Base-by-base conservation (phyloP, 1,140 invertebrate genomes). In the Cecropterus lyciades region DNA sequence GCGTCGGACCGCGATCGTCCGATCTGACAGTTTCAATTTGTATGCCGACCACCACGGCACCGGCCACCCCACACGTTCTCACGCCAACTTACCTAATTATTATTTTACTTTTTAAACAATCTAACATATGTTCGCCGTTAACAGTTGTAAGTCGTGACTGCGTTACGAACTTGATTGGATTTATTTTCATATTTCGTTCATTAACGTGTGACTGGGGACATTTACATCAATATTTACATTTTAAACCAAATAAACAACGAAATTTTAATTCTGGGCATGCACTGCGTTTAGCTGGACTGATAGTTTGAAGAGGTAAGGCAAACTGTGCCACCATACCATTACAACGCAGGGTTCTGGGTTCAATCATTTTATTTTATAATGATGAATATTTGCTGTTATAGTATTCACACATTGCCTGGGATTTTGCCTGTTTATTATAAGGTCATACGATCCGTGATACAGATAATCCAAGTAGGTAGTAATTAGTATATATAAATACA, bases 21-120 rank as follows among this genome's bases (percentile, higher is more conserved):
- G 76, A 85, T 84, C 82, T 84, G 84, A 84, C 84, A 84, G 74
- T 80, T 83, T 79, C 85, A 87, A 91, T 89, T 91, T 91, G 87
- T 91, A 91, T 91, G 85, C 88, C 80, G 75, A 71, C 77, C 80
- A 80, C 78, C 67, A 68, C 72, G 57, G 75, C 65, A 13, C 17
- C 56, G 82, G 67, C 87, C 89, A 87, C 87, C 89, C 85, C 69
- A 72, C 65, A 59, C 70, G 85, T 86, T 91, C 89, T 83, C 89
- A 91, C 89, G 87, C 79, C 84, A 67, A 80, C 85, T 85, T 80
- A 80, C 79, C 78, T 91, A 91, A 91, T 91, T 89, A 91, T 89
- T 89, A 85, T 87, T 87, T 85, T 75, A 79, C 73, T 81, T 84
- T 86, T 87, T 74, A 75, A 79, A 74, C 70, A 73, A 78, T 62